Evolutionary conservation across 2,888 invertebrate genomes (phyloP), one percentile per base, ranked within the genome.

Genomic region (Loripinus fragilis): DNA sequence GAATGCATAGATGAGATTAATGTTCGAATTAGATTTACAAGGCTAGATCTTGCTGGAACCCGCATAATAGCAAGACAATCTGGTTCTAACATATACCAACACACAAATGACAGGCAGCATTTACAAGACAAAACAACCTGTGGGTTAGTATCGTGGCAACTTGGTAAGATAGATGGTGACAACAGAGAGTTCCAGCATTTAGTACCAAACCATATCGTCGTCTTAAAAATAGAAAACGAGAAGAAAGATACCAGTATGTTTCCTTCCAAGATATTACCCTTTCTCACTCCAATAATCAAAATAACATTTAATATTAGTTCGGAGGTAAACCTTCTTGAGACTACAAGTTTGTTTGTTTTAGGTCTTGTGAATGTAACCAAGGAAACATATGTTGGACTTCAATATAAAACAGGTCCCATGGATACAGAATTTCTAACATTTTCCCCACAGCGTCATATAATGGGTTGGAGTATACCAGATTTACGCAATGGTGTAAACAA

Each of bases 401-500:
- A 77, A 30, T 78, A 76, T 42, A 68, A 28, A 5, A 65, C 42
- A n/a, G 30, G 41, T 0, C 80, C 80, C 30, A 76, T 80, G 20
- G 60, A 71, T 0, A 69, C 64, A 15, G 75, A 78, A n/a, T 66
- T 67, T 33, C 20, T 80, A 2, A 74, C 74, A 35, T 83, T 80
- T 68, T 80, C 80, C 0, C 69, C 73, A 12, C 67, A 60, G 7
- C 78, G 76, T 33, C 73, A 80, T 41, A 74, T 80, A 3, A 78
- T 80, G 74, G 83, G 83, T 10, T 83, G 83, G 83, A 78, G 80
- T 55, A 71, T 83, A 25, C 76, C 76, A 33, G 70, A 65, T 28
- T 38, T 67, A 1, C 33, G 35, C n/a, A 15, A 38, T 28, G 52
- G 28, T 17, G 33, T 42, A 5, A 76, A 76, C 45, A 55, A 70